These are phyloP conservation scores for Synanthedon tipuliformis DNA, from an alignment of 2,888 invertebrate genomes.

Conservation along the genomic window DNA sequence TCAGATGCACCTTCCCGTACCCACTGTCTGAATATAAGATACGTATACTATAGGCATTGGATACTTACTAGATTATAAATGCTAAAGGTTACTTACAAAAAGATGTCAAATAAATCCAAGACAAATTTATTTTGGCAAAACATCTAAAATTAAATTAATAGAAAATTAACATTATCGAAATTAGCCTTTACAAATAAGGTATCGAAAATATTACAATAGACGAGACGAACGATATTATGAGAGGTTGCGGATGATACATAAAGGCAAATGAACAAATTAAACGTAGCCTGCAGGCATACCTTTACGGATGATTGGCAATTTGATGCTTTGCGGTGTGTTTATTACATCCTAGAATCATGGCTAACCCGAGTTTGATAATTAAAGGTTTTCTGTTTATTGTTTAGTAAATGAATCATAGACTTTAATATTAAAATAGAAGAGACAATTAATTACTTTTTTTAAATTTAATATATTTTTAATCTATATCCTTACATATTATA, in stretches of 20 bases:
- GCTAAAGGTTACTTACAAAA: too few species aligned
- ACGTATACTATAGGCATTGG: too few species aligned
- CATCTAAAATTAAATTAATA: too few species aligned
- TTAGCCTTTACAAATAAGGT: not conserved
- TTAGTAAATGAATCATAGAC: not conserved
- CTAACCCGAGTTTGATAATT: not conserved
- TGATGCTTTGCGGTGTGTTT: conserved; percentile 9
- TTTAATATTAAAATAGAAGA: too few species aligned
- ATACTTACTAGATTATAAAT: too few species aligned
- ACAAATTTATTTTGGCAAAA: too few species aligned
- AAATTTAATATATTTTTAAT: too few species aligned
- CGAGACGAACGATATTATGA: conserved; percentile 3
- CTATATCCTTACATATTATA: too few species aligned
- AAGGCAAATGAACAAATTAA: conserved; percentile 10
- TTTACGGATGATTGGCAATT: conserved; percentile 14
- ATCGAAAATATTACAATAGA: conserved; percentile 2
- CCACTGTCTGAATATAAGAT: too few species aligned
- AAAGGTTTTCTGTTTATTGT: not conserved
- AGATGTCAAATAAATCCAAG: too few species aligned
- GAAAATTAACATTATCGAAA: not conserved
- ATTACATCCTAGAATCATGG: conserved; percentile 1
- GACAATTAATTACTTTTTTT: too few species aligned
- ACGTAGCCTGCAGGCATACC: conserved; percentile 12
- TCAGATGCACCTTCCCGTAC: too few species aligned
- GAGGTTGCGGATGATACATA: conserved; percentile 3